Conservation (phyloP, 2,888 invertebrate genomes). For the Blastobasis adustella region DNA sequence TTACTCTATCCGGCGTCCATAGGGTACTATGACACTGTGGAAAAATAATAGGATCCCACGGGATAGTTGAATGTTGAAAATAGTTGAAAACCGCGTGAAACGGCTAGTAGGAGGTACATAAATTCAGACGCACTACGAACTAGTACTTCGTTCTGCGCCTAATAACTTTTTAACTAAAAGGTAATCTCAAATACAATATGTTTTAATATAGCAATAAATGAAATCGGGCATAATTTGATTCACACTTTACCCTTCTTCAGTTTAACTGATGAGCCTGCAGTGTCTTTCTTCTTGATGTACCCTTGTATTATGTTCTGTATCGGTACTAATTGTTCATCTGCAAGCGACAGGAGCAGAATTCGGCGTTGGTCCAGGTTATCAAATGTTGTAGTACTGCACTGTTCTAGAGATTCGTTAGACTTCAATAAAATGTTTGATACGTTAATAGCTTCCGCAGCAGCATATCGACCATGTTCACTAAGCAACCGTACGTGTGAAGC, state of each 20-base stretch:
- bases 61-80: too few relatives aligned
- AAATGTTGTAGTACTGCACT: conserved; percentile 24
- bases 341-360: conserved; percentile 30
- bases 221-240: too few relatives aligned
- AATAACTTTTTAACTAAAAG: too few relatives aligned
- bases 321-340: conserved; percentile 34
- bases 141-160: too few relatives aligned
- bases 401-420: conserved; percentile 43
- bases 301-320: conserved; percentile 35
- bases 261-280: conserved; percentile 12
- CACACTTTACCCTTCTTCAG: conserved; percentile 20
- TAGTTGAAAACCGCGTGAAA: too few relatives aligned
- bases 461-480: conserved; percentile 44
- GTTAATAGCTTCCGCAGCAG: conserved; percentile 39
- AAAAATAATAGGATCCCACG: too few relatives aligned
- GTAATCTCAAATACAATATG: too few relatives aligned
- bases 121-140: too few relatives aligned
- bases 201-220: too few relatives aligned
- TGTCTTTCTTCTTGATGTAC: conserved; percentile 22
- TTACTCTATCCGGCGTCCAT: too few relatives aligned
- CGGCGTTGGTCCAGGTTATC: conserved; percentile 38
- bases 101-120: too few relatives aligned
- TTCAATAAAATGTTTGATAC: conserved; percentile 30
- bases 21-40: too few relatives aligned
- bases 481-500: conserved; percentile 40